A percentile compares a stretch with the other conserved stretches of the same genome.
These are phyloP conservation scores for Hirtodrosophila trivittata DNA, from an alignment of 2,888 invertebrate genomes.

Conservation along the genomic window DNA sequence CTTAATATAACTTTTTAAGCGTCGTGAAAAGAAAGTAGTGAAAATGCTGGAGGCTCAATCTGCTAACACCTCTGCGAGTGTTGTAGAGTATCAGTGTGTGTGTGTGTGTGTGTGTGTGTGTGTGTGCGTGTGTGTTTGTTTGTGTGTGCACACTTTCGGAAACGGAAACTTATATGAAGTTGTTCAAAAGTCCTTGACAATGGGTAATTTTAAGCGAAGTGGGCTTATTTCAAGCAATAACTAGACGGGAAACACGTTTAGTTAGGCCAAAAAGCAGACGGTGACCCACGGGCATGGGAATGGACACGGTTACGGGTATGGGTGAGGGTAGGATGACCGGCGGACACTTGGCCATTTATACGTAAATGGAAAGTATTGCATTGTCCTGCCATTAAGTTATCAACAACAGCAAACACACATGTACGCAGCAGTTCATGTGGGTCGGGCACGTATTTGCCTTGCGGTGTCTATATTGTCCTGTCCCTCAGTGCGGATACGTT, in stretches of 20 bases:
- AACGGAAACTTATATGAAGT: slow-evolving; percentile 60
- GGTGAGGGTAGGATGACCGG: slow-evolving; percentile 1
- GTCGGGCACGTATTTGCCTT: slow-evolving; percentile 36
- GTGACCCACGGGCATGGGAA: neutral
- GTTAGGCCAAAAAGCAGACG: slow-evolving; percentile 5
- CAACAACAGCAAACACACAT: slow-evolving; percentile 61
- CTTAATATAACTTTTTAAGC: too few relatives aligned
- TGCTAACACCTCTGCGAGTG: neutral
- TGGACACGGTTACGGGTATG: neutral
- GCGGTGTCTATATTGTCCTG: slow-evolving; percentile 25
- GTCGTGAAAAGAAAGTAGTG: neutral
- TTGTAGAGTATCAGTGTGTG: neutral
- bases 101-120: neutral
- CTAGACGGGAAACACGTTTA: slow-evolving; percentile 11
- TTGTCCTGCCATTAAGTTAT: slow-evolving; percentile 75
- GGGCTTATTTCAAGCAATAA: slow-evolving; percentile 47
- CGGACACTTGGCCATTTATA: slow-evolving; percentile 47
- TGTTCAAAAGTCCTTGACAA: slow-evolving; percentile 69
- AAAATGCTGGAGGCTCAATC: neutral
- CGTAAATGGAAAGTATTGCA: slow-evolving; percentile 58
- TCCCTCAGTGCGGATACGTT: neutral
- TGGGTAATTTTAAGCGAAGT: slow-evolving; percentile 63
- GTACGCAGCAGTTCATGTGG: slow-evolving; percentile 33
- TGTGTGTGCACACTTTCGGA: slow-evolving; percentile 25
- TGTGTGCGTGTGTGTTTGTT: slow-evolving; percentile 6